phyloP scores from a whole-genome alignment of 2,113 vertebrate species.

The Cebidichthys violaceus region DNA sequence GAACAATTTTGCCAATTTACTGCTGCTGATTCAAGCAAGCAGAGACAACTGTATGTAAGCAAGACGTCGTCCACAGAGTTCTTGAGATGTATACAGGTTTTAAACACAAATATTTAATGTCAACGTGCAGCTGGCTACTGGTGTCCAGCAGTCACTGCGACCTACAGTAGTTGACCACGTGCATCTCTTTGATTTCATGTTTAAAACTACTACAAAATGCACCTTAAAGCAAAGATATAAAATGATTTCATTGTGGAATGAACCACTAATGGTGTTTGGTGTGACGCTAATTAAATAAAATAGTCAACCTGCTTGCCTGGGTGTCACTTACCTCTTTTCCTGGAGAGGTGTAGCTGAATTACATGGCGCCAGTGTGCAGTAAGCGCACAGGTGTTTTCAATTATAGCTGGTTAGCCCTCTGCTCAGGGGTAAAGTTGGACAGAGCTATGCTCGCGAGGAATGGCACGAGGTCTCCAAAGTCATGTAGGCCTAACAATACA shows the following conservation, averaged over 20 bases:
- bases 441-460: not conserved
- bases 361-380: not conserved
- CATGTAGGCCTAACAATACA: too few relatives aligned
- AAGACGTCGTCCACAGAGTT: not conserved
- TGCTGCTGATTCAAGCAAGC: conserved; percentile 1
- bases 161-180: not conserved
- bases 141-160: not conserved
- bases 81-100: not conserved
- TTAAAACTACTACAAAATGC: not conserved
- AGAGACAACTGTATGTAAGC: not conserved
- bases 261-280: not conserved
- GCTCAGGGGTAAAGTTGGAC: not conserved
- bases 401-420: not conserved
- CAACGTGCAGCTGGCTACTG: not conserved
- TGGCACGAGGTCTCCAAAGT: not conserved
- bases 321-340: not conserved
- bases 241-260: not conserved
- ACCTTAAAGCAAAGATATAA: not conserved
- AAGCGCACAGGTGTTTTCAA: conserved; percentile 1
- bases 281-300: not conserved
- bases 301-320: not conserved
- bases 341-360: too few relatives aligned
- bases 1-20: not conserved
- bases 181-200: not conserved
- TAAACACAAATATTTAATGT: not conserved